Conservation (phyloP, 2,797 vertebrate species). For the Eidolon dupreanum region DNA sequence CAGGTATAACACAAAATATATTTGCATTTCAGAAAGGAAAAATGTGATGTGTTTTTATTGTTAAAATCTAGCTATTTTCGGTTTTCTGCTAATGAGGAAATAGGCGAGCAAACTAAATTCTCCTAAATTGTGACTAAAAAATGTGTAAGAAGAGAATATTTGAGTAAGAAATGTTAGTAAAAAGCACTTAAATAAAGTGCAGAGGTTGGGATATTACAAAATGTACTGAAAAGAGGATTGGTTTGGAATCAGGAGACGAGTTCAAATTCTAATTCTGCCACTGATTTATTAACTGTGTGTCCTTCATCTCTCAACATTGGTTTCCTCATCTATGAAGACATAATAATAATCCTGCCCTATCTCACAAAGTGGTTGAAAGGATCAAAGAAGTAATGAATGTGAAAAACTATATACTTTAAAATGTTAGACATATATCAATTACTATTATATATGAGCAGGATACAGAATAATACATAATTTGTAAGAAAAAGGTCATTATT, state of each 20-base stretch:
- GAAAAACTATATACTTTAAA: background rate
- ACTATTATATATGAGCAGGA: background rate
- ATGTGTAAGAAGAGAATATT: background rate
- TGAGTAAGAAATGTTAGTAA: background rate
- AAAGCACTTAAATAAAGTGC: background rate
- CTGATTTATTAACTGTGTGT: background rate
- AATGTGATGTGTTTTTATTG: background rate
- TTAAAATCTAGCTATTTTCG: background rate
- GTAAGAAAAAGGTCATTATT: background rate
- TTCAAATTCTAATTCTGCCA: background rate
- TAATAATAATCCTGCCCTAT: background rate
- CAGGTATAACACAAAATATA: background rate
- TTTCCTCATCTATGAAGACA: background rate
- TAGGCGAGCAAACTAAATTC: background rate
- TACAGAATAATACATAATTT: background rate
- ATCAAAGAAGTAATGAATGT: background rate
- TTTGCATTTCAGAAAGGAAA: background rate
- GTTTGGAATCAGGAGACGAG: background rate
- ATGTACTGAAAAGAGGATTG: background rate
- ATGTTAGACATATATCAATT: background rate
- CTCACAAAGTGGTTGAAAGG: background rate
- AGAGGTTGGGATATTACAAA: background rate
- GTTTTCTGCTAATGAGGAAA: constrained; percentile 20
- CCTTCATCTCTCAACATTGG: background rate
- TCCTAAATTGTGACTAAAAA: background rate